These are phyloP conservation scores for Neotoxoptera formosana DNA, from an alignment of 1,140 invertebrate species.

Conservation along the genomic window DNA sequence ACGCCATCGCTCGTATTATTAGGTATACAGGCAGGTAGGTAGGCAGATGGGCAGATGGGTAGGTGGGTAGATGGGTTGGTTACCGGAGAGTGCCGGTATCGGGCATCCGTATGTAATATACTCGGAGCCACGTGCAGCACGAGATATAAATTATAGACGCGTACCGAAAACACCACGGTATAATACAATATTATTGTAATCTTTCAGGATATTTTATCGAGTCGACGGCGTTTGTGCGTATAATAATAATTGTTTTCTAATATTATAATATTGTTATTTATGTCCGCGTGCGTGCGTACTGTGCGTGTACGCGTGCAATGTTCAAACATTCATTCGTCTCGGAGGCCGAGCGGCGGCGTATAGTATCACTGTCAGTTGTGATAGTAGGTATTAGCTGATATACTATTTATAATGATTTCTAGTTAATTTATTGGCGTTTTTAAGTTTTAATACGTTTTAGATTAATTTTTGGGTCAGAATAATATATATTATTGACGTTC, in stretches of 20 bases:
- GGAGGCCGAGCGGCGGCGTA: neutral
- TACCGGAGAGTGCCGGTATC: neutral
- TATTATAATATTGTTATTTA: neutral
- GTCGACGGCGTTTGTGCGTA: neutral
- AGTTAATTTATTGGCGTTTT: neutral
- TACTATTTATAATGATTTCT: neutral
- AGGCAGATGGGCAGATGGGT: neutral
- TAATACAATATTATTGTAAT: neutral
- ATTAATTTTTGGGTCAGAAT: neutral
- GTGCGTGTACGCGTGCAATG: no score
- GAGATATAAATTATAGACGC: neutral
- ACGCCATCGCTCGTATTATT: conserved; percentile 1
- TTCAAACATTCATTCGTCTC: neutral
- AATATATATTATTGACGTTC: neutral
- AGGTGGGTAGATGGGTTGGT: neutral
- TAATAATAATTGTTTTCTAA: conserved; percentile 14
- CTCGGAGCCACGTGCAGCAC: neutral
- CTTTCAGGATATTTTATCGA: conserved; percentile 21
- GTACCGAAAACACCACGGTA: neutral
- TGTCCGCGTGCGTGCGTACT: neutral
- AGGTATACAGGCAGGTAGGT: neutral
- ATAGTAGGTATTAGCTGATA: no score
- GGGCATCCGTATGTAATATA: neutral
- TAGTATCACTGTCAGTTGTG: neutral
- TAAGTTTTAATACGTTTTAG: neutral